Base-by-base conservation (phyloP, 1,140 invertebrate genomes). In the Aethina tumida region DNA sequence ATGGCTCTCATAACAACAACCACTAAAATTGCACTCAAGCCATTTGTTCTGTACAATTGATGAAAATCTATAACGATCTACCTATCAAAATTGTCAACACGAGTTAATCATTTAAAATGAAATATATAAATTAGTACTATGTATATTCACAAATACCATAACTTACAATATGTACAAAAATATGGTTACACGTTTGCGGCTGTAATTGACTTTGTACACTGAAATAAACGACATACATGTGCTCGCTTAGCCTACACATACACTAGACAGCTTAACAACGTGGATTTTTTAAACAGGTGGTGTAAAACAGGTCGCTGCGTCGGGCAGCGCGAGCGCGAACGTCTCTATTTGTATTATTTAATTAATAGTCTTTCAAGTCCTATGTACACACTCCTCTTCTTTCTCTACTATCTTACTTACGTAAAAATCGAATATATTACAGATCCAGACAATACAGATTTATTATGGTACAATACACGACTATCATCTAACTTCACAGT, bases 401-500 rank as follows among this genome's bases (percentile, higher is more conserved):
- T 47, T 40, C 33, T 50, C 47, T 38, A 34, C 44, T 37, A 41
- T 26, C 28, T n/a, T 39, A 39, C 13, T 31, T 31, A 33, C n/a
- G n/a, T n/a, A 22, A 35, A 22, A 16, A 22, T 21, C 22, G 22
- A 39, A 17, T 43, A 30, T 43, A 13, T 39, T 32, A 39, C 35
- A 38, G 15, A 39, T 41, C 29, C 10, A 35, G 33, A 49, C 33
- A 37, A 42, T 43, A 42, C 26, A 35, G 36, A 29, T 54, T 54
- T 50, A 47, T 49, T 53, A 51, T 42, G 52, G 39, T 39, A 47
- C 41, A 38, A 42, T 56, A 58, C 57, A 58, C 54, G 43, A 70
- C 73, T 80, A 84, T 86, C 81, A 85, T 75, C 82, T 85, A 73
- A 84, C 81, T 71, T 84, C 79, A 69, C 81, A 83, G 67, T 81